Evolutionary conservation across 2,113 vertebrate species (phyloP).

Genomic region (Pseudois nayaur): DNA sequence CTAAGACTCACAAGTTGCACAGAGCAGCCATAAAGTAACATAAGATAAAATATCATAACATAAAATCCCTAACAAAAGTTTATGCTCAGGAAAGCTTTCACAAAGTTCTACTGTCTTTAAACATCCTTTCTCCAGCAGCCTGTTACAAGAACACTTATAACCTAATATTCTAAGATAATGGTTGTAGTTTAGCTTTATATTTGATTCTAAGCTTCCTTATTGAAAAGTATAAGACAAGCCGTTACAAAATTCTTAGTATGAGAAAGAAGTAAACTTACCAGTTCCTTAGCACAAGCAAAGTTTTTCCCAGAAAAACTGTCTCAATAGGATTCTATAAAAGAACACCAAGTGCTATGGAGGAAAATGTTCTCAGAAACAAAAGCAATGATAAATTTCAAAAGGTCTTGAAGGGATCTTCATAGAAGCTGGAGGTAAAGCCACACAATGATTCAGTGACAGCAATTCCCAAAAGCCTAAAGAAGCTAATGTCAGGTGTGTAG

Average conservation of each 20-base stretch:
- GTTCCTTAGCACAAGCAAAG: background rate
- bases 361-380: background rate
- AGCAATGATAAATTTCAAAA: background rate
- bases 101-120: background rate
- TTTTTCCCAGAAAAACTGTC: background rate
- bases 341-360: background rate
- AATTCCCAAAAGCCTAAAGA: background rate
- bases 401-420: background rate
- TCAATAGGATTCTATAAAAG: background rate
- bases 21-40: background rate
- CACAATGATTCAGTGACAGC: background rate
- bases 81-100: background rate
- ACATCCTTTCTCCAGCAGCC: background rate
- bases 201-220: background rate
- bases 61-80: background rate
- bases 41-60: background rate
- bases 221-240: background rate
- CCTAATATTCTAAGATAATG: background rate
- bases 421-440: background rate
- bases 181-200: background rate
- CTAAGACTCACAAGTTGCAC: background rate
- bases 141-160: background rate
- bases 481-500: background rate
- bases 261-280: background rate
- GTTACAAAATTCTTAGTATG: background rate